Percentiles rank a stretch among this genome's conserved stretches.
Conservation (phyloP, 2,888 invertebrate genomes). For the Nasonovia ribisnigri region DNA sequence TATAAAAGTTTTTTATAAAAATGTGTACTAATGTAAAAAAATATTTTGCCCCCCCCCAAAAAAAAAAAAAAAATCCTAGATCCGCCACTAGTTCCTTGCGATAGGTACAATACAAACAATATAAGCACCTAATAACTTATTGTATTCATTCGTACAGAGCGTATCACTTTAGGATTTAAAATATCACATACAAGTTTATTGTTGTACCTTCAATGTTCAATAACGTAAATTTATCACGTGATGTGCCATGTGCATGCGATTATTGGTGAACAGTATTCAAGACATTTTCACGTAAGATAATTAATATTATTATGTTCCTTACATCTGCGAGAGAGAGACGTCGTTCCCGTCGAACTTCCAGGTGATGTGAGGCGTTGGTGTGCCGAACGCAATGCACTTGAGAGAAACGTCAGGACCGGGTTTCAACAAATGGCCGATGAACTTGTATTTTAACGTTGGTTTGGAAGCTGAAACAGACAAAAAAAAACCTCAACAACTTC, state of each 20-base stretch:
- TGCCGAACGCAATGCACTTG: slow-evolving; percentile 72
- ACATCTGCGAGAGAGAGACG: slow-evolving; percentile 68
- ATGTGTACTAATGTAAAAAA: too few relatives aligned
- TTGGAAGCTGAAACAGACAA: slow-evolving; percentile 69
- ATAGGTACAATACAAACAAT: too few relatives aligned
- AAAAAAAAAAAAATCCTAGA: too few relatives aligned
- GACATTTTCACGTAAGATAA: not conserved
- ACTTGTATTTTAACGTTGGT: slow-evolving; percentile 71
- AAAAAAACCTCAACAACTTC: not conserved
- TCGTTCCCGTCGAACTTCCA: slow-evolving; percentile 72
- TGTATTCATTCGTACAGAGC: not conserved
- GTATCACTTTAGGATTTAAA: not conserved
- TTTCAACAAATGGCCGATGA: slow-evolving; percentile 72
- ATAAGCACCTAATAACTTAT: not conserved
- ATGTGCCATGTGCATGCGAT: not conserved
- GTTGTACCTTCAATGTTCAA: not conserved
- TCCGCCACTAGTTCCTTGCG: too few relatives aligned
- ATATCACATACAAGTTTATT: not conserved
- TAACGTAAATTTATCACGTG: not conserved
- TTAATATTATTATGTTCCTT: not conserved
- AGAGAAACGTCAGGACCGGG: slow-evolving; percentile 72
- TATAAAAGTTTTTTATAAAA: too few relatives aligned
- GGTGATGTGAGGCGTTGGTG: slow-evolving; percentile 72
- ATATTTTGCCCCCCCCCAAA: too few relatives aligned
- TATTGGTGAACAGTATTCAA: not conserved